Evolutionary conservation across 2,113 vertebrate species (phyloP).

Genomic region (Merops nubicus): DNA sequence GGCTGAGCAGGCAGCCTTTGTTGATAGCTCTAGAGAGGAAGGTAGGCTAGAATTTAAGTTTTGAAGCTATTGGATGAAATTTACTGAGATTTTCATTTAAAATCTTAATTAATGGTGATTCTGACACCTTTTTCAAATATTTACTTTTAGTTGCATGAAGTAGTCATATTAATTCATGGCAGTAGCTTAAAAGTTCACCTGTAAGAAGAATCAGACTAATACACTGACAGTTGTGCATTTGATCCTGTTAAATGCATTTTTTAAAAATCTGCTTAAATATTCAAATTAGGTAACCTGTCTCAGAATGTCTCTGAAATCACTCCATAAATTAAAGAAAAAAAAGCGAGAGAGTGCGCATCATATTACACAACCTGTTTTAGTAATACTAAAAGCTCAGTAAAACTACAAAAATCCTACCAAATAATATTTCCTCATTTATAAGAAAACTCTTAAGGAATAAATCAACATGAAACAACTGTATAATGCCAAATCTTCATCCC

Average conservation of each 20-base stretch:
- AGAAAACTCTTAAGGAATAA: not conserved
- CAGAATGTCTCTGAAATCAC: constrained; percentile 7
- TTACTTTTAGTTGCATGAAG: constrained; percentile 16
- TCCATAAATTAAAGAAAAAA: constrained; percentile 5
- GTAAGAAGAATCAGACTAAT: constrained; percentile 25
- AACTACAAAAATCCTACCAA: not conserved
- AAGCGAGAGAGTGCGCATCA: not conserved
- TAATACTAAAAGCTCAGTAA: not conserved
- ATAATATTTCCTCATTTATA: not conserved
- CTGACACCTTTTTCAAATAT: constrained; percentile 8
- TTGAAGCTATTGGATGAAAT: not conserved
- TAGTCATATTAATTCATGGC: not conserved
- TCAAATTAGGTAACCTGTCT: constrained; percentile 6
- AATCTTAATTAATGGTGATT: constrained; percentile 22
- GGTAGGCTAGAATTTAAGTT: not conserved
- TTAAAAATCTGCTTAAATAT: not conserved
- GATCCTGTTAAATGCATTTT: constrained; percentile 31
- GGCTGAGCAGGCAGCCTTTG: not conserved
- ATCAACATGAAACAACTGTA: not conserved
- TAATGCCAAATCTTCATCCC: not conserved
- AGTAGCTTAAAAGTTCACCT: not conserved
- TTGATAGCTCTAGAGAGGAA: not conserved
- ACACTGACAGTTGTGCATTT: not conserved
- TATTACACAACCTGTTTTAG: not conserved
- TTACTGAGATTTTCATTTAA: constrained; percentile 42